Percentiles rank a stretch among this genome's conserved stretches.
phyloP scores from a whole-genome alignment of 1,140 invertebrate species.

The Drosophila ercepeae region DNA sequence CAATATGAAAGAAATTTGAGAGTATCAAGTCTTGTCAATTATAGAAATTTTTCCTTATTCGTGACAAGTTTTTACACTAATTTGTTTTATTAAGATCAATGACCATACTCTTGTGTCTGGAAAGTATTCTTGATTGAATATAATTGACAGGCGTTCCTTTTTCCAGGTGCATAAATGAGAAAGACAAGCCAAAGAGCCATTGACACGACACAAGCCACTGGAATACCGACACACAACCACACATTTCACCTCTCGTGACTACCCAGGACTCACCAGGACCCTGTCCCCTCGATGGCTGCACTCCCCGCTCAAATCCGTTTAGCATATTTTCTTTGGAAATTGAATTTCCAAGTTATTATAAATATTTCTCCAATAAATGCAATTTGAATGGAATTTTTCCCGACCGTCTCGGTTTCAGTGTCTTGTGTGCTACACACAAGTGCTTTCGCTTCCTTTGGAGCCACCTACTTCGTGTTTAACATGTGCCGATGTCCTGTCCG shows the following conservation, averaged over 20 bases:
- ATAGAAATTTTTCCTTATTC: too few relatives aligned
- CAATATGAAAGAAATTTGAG: too few relatives aligned
- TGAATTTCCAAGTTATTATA: slow-evolving; percentile 81
- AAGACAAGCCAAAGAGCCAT: slow-evolving; percentile 8
- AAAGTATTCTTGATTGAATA: neutral
- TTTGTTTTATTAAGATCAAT: slow-evolving; percentile 1
- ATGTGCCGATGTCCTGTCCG: slow-evolving; percentile 18
- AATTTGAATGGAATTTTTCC: slow-evolving; percentile 72
- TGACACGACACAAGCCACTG: slow-evolving; percentile 39
- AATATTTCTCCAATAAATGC: slow-evolving; percentile 76
- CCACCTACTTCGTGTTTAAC: slow-evolving; percentile 15
- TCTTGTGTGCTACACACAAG: slow-evolving; percentile 10
- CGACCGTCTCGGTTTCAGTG: slow-evolving; percentile 3
- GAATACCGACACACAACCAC: slow-evolving; percentile 3
- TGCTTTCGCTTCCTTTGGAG: neutral
- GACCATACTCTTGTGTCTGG: neutral
- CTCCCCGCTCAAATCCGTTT: slow-evolving; percentile 62
- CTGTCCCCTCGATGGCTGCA: slow-evolving; percentile 18
- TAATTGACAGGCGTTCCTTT: slow-evolving; percentile 1
- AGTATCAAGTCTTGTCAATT: too few relatives aligned
- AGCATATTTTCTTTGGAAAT: slow-evolving; percentile 81
- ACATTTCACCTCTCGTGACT: slow-evolving; percentile 15
- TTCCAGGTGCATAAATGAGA: neutral
- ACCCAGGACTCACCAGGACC: neutral
- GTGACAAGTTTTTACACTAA: neutral